phyloP scores from a whole-genome alignment of 2,797 vertebrate species.

The Pelodytes ibericus region DNA sequence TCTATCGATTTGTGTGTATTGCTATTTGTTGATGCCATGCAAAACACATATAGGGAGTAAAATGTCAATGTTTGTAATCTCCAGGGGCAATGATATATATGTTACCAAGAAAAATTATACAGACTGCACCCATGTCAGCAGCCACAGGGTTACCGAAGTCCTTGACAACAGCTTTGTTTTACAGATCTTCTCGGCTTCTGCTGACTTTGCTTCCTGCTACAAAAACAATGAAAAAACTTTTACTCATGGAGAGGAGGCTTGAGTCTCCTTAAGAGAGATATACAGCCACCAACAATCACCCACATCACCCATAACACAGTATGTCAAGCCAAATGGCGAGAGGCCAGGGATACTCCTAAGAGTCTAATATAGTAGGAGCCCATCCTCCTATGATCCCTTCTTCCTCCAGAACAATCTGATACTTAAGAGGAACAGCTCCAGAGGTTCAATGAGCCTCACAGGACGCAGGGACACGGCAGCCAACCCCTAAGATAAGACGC shows the following conservation, averaged over 20 bases:
- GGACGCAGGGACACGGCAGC: conserved; percentile 74
- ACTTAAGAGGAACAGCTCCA: conserved; percentile 52
- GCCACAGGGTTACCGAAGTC: neutral
- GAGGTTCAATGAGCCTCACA: conserved; percentile 73
- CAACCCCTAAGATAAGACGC: conserved; percentile 84
- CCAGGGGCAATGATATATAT: neutral
- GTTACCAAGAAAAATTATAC: neutral
- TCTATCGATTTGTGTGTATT: too few relatives aligned
- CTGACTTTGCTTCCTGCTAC: conserved; percentile 41
- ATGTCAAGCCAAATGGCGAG: conserved; percentile 44
- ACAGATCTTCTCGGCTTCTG: conserved; percentile 28
- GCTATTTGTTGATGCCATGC: too few relatives aligned
- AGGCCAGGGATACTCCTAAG: conserved; percentile 50
- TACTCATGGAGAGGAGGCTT: conserved; percentile 17
- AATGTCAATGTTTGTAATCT: neutral
- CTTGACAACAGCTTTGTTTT: neutral
- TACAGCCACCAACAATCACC: conserved; percentile 36
- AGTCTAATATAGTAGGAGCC: conserved; percentile 28
- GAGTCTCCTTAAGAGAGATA: conserved; percentile 25
- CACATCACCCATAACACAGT: conserved; percentile 39
- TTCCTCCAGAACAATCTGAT: conserved; percentile 54
- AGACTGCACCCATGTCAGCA: neutral
- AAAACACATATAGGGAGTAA: too few relatives aligned
- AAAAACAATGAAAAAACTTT: conserved; percentile 30
- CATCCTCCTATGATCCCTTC: conserved; percentile 49